Conservation (phyloP, 2,797 vertebrate species). For the Cercopithecus petaurista region DNA sequence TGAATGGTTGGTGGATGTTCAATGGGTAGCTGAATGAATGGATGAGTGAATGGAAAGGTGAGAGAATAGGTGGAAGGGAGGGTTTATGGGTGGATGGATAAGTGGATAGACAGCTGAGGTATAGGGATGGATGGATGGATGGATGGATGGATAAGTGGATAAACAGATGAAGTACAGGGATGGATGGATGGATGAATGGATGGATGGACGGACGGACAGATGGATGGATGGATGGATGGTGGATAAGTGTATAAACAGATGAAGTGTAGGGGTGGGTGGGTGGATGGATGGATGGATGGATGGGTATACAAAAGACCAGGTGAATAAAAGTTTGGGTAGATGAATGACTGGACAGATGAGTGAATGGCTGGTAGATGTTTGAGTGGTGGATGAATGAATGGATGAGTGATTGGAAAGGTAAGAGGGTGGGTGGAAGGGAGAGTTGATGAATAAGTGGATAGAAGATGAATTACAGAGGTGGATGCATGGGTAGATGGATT, state of each 20-base stretch:
- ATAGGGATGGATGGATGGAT: background rate
- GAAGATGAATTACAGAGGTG: background rate
- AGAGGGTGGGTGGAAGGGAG: too few relatives aligned
- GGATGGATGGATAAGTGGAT: too few relatives aligned
- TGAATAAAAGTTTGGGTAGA: background rate
- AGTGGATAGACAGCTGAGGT: background rate
- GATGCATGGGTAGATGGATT: background rate
- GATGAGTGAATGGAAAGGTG: background rate
- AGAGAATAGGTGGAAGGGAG: background rate
- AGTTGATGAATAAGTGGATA: background rate
- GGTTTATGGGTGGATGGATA: too few relatives aligned
- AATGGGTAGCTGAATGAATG: too few relatives aligned
- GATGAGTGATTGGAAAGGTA: background rate
- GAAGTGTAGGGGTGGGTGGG: background rate
- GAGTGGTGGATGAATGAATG: background rate
- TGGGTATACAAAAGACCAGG: too few relatives aligned
- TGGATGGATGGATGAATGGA: background rate
- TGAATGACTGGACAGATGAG: background rate
- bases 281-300: background rate
- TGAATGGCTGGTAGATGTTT: background rate
- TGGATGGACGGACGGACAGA: background rate
- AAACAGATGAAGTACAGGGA: too few relatives aligned
- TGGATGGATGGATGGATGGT: background rate
- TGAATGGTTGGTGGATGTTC: background rate
- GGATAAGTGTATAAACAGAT: too few relatives aligned